These are phyloP conservation scores for Semnornis frantzii DNA, from an alignment of 2,113 vertebrate species.

Conservation along the genomic window DNA sequence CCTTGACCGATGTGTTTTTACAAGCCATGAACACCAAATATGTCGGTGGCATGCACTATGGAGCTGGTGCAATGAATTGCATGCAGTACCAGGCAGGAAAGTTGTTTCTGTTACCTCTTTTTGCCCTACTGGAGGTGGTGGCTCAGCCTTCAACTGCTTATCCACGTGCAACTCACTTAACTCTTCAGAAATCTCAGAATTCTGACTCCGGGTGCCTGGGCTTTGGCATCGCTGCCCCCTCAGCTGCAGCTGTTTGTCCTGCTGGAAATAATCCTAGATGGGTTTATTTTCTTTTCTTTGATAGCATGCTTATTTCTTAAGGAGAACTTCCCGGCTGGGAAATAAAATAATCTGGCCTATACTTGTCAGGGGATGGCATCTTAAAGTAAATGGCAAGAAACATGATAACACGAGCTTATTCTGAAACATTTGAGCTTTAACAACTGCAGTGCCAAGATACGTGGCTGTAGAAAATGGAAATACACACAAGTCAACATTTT, in stretches of 20 bases:
- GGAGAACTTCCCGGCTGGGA: constrained; percentile 15
- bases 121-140: constrained; percentile 55
- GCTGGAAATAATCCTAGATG: constrained; percentile 71
- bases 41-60: constrained; percentile 38
- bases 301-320: constrained; percentile 37
- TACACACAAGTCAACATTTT: background rate
- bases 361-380: background rate
- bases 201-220: constrained; percentile 63
- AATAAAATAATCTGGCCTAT: constrained; percentile 11
- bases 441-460: background rate
- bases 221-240: constrained; percentile 68
- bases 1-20: background rate
- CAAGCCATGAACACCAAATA: background rate
- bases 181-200: constrained; percentile 74
- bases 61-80: constrained; percentile 8
- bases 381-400: background rate
- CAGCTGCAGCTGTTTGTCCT: constrained; percentile 69
- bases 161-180: constrained; percentile 69
- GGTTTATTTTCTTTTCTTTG: constrained; percentile 56
- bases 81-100: constrained; percentile 67
- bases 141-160: constrained; percentile 68
- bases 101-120: constrained; percentile 70
- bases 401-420: background rate
- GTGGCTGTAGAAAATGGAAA: background rate
- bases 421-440: background rate